These are phyloP conservation scores for Aeoliscus strigatus DNA, from an alignment of 2,797 vertebrate genomes.

Conservation along the genomic window DNA sequence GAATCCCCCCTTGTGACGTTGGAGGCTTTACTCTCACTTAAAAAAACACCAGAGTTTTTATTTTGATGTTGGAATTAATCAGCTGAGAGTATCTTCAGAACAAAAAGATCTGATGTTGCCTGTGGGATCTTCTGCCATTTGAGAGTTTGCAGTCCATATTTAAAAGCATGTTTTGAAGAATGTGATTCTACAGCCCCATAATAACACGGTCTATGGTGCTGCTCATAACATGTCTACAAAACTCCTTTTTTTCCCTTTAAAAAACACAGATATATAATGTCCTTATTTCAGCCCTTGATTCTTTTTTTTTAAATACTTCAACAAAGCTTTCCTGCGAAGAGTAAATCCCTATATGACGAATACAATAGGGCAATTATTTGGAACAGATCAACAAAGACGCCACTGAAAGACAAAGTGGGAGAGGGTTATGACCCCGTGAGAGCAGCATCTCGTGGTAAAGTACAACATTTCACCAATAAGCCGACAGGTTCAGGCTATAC, in stretches of 20 bases:
- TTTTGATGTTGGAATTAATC: constrained; percentile 79
- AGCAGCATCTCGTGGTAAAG: constrained; percentile 23
- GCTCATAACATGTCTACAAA: constrained; percentile 45
- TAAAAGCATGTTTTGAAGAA: constrained; percentile 71
- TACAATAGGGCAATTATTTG: constrained; percentile 44
- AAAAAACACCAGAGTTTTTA: constrained; percentile 68
- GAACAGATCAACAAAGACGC: constrained; percentile 49
- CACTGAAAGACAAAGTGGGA: constrained; percentile 45
- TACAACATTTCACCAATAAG: constrained; percentile 23
- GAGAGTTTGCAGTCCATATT: constrained; percentile 67
- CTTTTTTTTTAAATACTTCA: constrained; percentile 44
- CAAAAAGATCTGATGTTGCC: constrained; percentile 73
- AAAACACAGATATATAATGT: constrained; percentile 38
- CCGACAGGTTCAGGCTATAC: neutral
- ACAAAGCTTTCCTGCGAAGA: constrained; percentile 31
- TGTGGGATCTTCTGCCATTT: constrained; percentile 64
- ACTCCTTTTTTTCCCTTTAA: constrained; percentile 12
- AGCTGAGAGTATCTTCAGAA: constrained; percentile 67
- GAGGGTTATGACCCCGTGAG: constrained; percentile 46
- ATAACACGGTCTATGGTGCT: constrained; percentile 54
- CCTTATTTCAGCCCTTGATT: constrained; percentile 38
- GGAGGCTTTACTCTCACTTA: constrained; percentile 54
- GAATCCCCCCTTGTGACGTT: constrained; percentile 59
- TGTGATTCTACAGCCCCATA: constrained; percentile 51
- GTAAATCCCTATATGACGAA: constrained; percentile 28